Percentiles rank a stretch among this genome's conserved stretches.
Conservation (phyloP, 2,888 invertebrate species). For the Caenorhabditis sp. region DNA sequence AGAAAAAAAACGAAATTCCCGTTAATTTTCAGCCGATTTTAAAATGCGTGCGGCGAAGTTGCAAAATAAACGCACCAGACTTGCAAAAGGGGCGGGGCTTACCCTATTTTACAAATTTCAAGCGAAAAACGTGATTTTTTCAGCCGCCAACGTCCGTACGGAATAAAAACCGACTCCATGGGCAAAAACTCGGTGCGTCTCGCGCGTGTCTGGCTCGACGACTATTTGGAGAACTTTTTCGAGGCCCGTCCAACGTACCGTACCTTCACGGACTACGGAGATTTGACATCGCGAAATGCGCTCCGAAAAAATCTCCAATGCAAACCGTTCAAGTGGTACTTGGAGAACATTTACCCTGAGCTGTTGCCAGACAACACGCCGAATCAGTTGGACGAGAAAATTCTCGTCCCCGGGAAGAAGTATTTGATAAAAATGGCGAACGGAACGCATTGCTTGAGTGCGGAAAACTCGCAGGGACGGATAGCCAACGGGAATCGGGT, state of each 20-base stretch:
- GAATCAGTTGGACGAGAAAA: constrained; percentile 53
- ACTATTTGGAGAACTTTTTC: constrained; percentile 88
- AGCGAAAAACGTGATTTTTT: not conserved
- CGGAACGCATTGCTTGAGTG: constrained; percentile 68
- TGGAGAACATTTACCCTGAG: constrained; percentile 97
- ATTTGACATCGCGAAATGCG: constrained; percentile 90
- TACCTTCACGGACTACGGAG: constrained; percentile 89
- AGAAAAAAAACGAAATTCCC: too few species aligned
- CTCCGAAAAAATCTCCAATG: constrained; percentile 92
- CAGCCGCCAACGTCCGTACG: constrained; percentile 89
- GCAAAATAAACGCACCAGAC: too few species aligned
- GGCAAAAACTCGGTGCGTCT: constrained; percentile 93
- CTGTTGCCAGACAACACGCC: constrained; percentile 88
- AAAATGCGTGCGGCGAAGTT: too few species aligned
- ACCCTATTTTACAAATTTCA: too few species aligned
- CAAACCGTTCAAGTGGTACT: constrained; percentile 88
- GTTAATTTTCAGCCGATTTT: too few species aligned
- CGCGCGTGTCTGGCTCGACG: constrained; percentile 97
- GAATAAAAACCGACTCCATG: constrained; percentile 90
- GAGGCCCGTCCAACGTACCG: constrained; percentile 71
- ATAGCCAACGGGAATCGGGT: constrained; percentile 67
- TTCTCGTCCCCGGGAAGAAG: constrained; percentile 64
- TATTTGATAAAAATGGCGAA: constrained; percentile 72
- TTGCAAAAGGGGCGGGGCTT: too few species aligned
- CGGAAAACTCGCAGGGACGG: constrained; percentile 65